phyloP scores from a whole-genome alignment of 2,113 vertebrate genomes.

The Mastomys coucha region DNA sequence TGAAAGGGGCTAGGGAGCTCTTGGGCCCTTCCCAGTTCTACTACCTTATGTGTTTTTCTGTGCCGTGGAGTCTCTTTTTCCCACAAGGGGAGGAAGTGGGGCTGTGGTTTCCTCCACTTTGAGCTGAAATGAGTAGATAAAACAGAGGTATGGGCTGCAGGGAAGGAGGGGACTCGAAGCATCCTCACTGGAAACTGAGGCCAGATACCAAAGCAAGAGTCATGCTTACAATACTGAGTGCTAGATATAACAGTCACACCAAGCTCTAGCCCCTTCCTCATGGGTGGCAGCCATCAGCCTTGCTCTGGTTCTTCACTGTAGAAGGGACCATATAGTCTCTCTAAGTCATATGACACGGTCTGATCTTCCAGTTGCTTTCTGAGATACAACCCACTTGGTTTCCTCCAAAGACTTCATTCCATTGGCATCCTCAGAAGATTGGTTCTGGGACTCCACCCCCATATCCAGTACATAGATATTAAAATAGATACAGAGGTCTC shows the following conservation, averaged over 20 bases:
- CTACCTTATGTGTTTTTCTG: background rate
- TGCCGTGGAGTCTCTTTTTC: background rate
- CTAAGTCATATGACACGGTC: rapidly evolving
- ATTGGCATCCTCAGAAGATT: background rate
- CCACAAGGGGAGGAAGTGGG: background rate
- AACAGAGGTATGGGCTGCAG: background rate
- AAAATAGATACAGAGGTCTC: background rate
- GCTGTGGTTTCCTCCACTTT: slow-evolving; percentile 32
- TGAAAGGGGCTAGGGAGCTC: background rate
- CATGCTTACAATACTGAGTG: background rate
- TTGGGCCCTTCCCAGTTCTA: background rate
- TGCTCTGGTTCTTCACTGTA: background rate
- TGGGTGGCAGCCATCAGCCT: background rate
- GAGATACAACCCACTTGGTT: too few relatives aligned
- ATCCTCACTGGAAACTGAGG: background rate
- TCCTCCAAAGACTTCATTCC: background rate
- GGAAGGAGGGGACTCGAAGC: background rate
- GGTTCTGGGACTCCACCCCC: background rate
- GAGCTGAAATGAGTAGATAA: background rate
- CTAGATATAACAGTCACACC: background rate
- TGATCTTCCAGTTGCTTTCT: too few relatives aligned
- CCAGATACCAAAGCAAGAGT: background rate
- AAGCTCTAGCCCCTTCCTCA: too few relatives aligned
- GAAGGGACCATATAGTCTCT: background rate
- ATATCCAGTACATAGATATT: background rate